Evolutionary conservation across 1,140 invertebrate species (phyloP).

Genomic region (Neocloeon triangulifer): DNA sequence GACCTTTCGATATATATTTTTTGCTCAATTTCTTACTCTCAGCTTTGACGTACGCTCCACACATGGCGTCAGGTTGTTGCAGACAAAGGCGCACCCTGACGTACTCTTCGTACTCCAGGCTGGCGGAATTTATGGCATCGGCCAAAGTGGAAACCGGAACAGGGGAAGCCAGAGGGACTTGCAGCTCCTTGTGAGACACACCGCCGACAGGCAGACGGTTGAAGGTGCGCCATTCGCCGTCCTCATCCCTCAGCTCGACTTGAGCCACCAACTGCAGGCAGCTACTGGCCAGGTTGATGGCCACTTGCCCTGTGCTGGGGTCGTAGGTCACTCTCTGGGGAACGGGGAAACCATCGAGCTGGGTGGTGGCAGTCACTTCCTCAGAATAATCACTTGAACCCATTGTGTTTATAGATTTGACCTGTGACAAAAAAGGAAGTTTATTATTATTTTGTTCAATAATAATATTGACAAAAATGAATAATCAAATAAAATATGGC

Average conservation of each 20-base stretch:
- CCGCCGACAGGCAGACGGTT: constrained; percentile 41
- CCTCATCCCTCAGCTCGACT: constrained; percentile 32
- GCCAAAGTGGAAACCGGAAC: not conserved
- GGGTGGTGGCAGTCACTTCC: constrained; percentile 49
- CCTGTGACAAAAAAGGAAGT: no score
- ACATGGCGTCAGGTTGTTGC: constrained; percentile 48
- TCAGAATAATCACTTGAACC: constrained; percentile 66
- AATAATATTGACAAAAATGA: no score
- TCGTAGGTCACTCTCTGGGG: constrained; percentile 63
- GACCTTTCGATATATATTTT: not conserved
- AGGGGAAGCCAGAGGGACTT: not conserved
- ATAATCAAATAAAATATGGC: no score
- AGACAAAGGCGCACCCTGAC: constrained; percentile 58
- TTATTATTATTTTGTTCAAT: no score
- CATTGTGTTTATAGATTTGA: constrained; percentile 67
- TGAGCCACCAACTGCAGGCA: constrained; percentile 47
- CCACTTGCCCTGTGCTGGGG: constrained; percentile 42
- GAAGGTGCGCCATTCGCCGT: constrained; percentile 39
- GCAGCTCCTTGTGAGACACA: constrained; percentile 39
- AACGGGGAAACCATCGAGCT: constrained; percentile 58
- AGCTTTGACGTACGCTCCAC: constrained; percentile 58
- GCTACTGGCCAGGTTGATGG: constrained; percentile 50
- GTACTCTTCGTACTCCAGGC: not conserved
- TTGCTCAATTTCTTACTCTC: constrained; percentile 36
- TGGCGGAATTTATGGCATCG: not conserved